Evolutionary conservation across 2,888 invertebrate species (phyloP).

Genomic region (Alsophila aescularia): DNA sequence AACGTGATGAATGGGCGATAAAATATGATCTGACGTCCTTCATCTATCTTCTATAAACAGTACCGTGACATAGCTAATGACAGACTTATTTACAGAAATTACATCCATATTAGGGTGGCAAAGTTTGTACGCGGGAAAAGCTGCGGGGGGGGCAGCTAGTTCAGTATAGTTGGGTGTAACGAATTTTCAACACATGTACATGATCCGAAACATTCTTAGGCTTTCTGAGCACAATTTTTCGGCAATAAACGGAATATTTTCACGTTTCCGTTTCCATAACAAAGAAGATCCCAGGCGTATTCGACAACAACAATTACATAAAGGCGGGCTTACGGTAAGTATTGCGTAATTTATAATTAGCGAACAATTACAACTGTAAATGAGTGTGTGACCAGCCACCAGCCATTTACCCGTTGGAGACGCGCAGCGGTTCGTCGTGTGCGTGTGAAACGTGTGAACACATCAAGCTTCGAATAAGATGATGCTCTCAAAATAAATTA

Average conservation of each 20-base stretch:
- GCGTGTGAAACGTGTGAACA: slow-evolving; percentile 8
- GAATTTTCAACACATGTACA: no score
- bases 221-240: background rate
- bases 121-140: no score
- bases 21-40: no score
- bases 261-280: slow-evolving; percentile 14
- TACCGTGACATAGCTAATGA: no score
- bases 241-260: slow-evolving; percentile 7
- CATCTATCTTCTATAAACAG: no score
- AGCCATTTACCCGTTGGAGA: slow-evolving; percentile 19
- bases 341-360: slow-evolving; percentile 68
- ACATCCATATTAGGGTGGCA: no score
- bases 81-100: no score
- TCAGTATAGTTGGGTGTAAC: no score
- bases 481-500: no score
- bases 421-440: slow-evolving; percentile 17
- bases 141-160: no score
- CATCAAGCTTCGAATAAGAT: background rate
- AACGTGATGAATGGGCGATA: no score
- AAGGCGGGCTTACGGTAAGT: slow-evolving; percentile 59
- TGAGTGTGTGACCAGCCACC: slow-evolving; percentile 51
- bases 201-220: background rate
- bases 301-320: slow-evolving; percentile 61
- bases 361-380: slow-evolving; percentile 67
- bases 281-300: slow-evolving; percentile 30